These are phyloP conservation scores for Tachystola acroxantha DNA, from an alignment of 2,888 invertebrate genomes.

Conservation along the genomic window DNA sequence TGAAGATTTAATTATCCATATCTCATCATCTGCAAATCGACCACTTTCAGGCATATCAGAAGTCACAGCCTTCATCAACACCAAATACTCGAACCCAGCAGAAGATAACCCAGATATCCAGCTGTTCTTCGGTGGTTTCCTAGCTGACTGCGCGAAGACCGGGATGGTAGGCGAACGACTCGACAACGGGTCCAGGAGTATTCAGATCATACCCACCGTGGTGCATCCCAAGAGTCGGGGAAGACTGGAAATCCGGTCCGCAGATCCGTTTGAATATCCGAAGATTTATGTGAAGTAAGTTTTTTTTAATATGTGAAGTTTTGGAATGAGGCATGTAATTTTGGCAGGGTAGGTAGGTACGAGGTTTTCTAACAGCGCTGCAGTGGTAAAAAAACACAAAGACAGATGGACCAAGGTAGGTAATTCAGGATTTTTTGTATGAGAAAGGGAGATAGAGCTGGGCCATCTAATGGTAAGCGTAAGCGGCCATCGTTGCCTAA, in stretches of 20 bases:
- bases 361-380: no score
- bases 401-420: no score
- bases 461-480: no score
- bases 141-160: constrained; percentile 91
- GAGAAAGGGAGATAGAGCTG: no score
- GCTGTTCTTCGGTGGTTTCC: constrained; percentile 90
- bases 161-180: constrained; percentile 90
- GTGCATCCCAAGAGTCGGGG: constrained; percentile 94
- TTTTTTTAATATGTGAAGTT: no score
- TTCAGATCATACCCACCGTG: constrained; percentile 87
- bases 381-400: no score
- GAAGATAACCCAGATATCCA: constrained; percentile 91
- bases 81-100: constrained; percentile 85
- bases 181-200: constrained; percentile 82
- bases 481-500: no score
- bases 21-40: no score
- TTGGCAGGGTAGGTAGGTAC: no score
- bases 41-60: constrained; percentile 85
- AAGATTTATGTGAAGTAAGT: constrained; percentile 89
- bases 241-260: constrained; percentile 83
- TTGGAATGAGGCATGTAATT: no score
- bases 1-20: no score
- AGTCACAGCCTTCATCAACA: constrained; percentile 90
- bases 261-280: constrained; percentile 89
- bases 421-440: no score